Percentiles rank a stretch among this genome's conserved stretches.
phyloP scores from a whole-genome alignment of 2,797 vertebrate species.

The Xiphorhynchus erythropygius region DNA sequence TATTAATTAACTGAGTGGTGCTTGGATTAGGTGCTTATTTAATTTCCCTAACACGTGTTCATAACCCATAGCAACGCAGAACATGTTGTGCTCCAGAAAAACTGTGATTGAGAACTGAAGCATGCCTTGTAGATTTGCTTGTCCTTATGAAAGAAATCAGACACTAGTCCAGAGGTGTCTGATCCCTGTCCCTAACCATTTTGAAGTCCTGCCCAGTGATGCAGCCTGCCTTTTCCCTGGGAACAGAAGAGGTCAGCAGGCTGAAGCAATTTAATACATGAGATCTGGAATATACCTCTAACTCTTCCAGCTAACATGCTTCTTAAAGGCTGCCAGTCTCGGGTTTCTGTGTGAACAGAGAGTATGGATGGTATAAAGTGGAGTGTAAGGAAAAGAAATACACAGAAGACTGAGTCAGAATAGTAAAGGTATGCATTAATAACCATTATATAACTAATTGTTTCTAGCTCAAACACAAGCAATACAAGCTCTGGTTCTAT shows the following conservation, averaged over 20 bases:
- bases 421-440: background rate
- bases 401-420: background rate
- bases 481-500: background rate
- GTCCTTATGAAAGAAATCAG: background rate
- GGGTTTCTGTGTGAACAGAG: background rate
- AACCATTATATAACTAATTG: background rate
- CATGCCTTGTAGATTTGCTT: background rate
- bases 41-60: background rate
- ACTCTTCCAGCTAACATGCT: background rate
- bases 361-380: background rate
- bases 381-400: background rate
- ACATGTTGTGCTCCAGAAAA: background rate
- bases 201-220: background rate
- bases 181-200: background rate
- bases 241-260: background rate
- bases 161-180: background rate
- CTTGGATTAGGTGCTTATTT: conserved; percentile 43
- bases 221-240: background rate
- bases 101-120: background rate
- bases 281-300: background rate
- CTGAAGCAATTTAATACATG: background rate
- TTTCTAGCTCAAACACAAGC: conserved; percentile 2
- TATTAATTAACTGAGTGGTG: conserved; percentile 32
- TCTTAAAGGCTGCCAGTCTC: background rate
- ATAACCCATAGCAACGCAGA: conserved; percentile 18